Evolutionary conservation across 2,888 invertebrate species (phyloP), one percentile per base, ranked within the genome.

Genomic region (Onthophagus sagittarius): DNA sequence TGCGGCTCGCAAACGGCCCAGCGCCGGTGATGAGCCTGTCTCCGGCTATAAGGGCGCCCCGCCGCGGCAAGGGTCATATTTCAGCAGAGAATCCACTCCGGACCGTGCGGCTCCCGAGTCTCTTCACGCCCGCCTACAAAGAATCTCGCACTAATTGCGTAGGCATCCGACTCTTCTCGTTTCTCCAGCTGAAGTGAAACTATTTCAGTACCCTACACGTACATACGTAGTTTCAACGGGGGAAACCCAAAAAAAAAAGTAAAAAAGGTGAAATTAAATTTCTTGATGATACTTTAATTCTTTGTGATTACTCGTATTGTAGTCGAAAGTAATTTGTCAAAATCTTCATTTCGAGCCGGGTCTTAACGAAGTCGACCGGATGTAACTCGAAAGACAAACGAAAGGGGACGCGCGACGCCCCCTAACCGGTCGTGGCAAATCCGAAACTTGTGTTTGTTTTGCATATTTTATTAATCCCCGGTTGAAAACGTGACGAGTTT

Each of bases 401-500:
- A 23, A 31, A 32, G n/a, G 32, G 31, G 64, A 1, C 14, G 67
- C 64, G 15, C 23, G 15, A 11, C 64, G 23, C 9, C 64, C 6
- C 64, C 15, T 5, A 23, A 64, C 7, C 63, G 31, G 67, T 6
- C 67, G 67, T 14, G 2, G n/a, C 23, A 67, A 67, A 31, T 67
- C 67, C 67, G n/a, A 71, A 62, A 15, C 13, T 23, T 15, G 62
- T 78, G 78, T 79, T 81, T 80, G 79, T 81, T 81, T 81, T 81
- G 79, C 80, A 81, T 81, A 80, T 81, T 81, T 81, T 81, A 81
- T 81, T 81, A 81, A 81, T 81, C 79, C 79, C 74, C 71, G 69
- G 73, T 73, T 62, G 15, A 67, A 63, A 62, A 76, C 75, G 76
- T 75, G 76, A 76, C 74, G 39, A 73, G 71, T 70, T 75, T 75